Base-by-base conservation (phyloP, 2,888 invertebrate genomes). In the Drosophila formosana region DNA sequence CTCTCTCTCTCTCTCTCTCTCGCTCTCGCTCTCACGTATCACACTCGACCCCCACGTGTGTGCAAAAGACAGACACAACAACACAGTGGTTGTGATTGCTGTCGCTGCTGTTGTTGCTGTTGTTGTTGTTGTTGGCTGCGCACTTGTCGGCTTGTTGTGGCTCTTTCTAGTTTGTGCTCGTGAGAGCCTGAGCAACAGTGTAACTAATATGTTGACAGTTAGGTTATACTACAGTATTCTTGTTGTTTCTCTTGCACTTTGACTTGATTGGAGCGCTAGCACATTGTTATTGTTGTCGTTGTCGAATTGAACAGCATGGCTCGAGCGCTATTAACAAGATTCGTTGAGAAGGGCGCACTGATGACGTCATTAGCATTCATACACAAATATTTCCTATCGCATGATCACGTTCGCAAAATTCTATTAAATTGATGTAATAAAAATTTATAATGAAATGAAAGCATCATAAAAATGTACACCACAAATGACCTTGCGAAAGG, bases 141-240 rank as follows among this genome's bases (percentile, higher is more conserved):
- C 87, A 83, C 84, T 83, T 83, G 82, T 83, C 84, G 72, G 74
- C 84, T 74, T 89, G 69, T 72, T 77, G 62, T 69, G 67, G 64
- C 71, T 68, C 55, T 66, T 68, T 74, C 72, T 77, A 47, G 47
- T 60, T 65, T 55, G 47, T 69, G 66, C 82, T 81, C 61, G 58
- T n/a, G 62, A 57, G 64, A 30, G 58, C 45, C 25, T 37, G 53
- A 57, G 66, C 80, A 71, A 66, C 80, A 76, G 80, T 66, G 75
- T 76, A 75, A 69, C 75, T 57, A 60, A 76, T 66, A 55, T 82
- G 65, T 75, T 76, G 72, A 83, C 82, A 87, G 82, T 82, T 81
- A 72, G 51, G 34, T 68, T 64, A 61, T 30, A 30, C 30, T 55
- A 43, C 43, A 49, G 49, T 28, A 46, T 47, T 47, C 8, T 47